These are phyloP conservation scores for Plebejus argus DNA, from an alignment of 2,888 invertebrate species.

Conservation along the genomic window DNA sequence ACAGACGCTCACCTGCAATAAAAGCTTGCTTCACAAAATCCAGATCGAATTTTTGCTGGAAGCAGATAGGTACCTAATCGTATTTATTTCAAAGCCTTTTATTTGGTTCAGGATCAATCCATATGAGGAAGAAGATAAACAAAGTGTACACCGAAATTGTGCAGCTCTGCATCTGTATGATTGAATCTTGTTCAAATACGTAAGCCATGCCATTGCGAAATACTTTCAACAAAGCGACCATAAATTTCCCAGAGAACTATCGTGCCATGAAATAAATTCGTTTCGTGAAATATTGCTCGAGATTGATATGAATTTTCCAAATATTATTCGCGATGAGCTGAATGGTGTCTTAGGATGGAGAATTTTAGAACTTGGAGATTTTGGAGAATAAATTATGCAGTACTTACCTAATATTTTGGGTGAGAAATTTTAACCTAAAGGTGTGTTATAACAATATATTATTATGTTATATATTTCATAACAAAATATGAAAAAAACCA, in stretches of 20 bases:
- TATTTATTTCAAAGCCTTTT: neutral
- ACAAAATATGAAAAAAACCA: too few relatives aligned
- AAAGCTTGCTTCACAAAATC: neutral
- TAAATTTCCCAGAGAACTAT: constrained; percentile 4
- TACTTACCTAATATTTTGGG: too few relatives aligned
- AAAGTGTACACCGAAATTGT: neutral
- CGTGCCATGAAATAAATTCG: neutral
- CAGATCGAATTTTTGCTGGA: neutral
- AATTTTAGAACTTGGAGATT: too few relatives aligned
- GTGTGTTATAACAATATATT: too few relatives aligned
- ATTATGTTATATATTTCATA: too few relatives aligned
- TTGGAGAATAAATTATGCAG: too few relatives aligned
- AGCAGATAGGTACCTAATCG: neutral
- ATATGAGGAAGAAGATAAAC: constrained; percentile 7
- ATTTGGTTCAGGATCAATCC: constrained; percentile 18
- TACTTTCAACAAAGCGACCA: constrained; percentile 15
- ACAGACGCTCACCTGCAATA: neutral
- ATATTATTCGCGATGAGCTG: neutral
- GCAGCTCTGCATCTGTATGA: constrained; percentile 10
- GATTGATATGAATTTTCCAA: constrained; percentile 10
- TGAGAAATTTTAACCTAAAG: too few relatives aligned
- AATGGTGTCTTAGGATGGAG: neutral
- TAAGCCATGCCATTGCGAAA: constrained; percentile 5
- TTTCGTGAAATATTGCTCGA: constrained; percentile 1
- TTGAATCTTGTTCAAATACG: constrained; percentile 27